Evolutionary conservation across 2,797 vertebrate genomes (phyloP).

Genomic region (Sparidentex hasta): DNA sequence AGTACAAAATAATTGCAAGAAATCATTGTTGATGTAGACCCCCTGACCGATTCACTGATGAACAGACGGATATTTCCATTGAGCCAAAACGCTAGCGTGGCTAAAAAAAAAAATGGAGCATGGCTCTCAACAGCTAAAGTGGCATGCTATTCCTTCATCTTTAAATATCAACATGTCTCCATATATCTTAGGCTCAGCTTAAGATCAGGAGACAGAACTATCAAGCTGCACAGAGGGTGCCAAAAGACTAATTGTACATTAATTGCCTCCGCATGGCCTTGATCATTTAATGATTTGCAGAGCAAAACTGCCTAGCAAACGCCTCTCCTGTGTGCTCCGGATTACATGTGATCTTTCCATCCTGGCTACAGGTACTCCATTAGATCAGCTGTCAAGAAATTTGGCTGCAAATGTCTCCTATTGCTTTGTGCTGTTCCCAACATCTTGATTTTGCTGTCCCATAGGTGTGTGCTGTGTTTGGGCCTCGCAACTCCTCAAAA

Average conservation of each 20-base stretch:
- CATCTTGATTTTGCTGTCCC: slow-evolving; percentile 20
- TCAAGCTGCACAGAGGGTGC: background rate
- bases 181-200: background rate
- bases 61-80: rapidly evolving
- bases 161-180: slow-evolving; percentile 4
- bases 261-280: slow-evolving; percentile 18
- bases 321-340: background rate
- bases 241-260: slow-evolving; percentile 16
- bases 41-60: background rate
- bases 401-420: slow-evolving; percentile 7
- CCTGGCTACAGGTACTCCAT: slow-evolving; percentile 30
- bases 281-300: slow-evolving; percentile 16
- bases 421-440: slow-evolving; percentile 10
- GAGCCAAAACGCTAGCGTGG: no score
- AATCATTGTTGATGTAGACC: no score
- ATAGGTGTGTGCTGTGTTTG: slow-evolving; percentile 13
- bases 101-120: background rate
- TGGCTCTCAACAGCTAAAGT: background rate
- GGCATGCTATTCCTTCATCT: background rate
- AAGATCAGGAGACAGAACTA: slow-evolving; percentile 9
- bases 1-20: no score
- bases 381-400: slow-evolving; percentile 27
- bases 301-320: background rate
- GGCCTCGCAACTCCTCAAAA: slow-evolving; percentile 32
- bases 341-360: slow-evolving; percentile 34